Conservation (phyloP, 2,797 vertebrate species). For the Scomberomorus guttatus region DNA sequence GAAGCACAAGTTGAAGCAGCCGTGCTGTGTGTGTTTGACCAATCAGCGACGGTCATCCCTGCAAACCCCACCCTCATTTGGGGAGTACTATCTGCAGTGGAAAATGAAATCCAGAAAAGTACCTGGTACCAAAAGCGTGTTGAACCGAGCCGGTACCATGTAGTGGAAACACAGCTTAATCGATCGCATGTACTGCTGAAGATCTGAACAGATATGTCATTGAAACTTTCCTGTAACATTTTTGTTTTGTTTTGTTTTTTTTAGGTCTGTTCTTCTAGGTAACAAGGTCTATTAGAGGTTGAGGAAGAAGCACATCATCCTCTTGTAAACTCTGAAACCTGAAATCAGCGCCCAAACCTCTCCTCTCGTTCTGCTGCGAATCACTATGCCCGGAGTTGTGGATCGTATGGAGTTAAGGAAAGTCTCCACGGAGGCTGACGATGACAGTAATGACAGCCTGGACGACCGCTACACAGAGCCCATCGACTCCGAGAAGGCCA, state of each 20-base stretch:
- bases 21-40: too few species aligned
- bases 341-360: background rate
- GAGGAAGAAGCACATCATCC: slow-evolving; percentile 1
- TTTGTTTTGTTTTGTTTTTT: background rate
- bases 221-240: background rate
- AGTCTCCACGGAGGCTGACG: slow-evolving; percentile 90
- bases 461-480: slow-evolving; percentile 86
- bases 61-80: too few species aligned
- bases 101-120: too few species aligned
- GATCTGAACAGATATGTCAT: background rate
- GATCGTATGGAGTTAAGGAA: slow-evolving; percentile 94
- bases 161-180: too few species aligned
- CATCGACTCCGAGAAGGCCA: slow-evolving; percentile 88
- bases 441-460: slow-evolving; percentile 91
- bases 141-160: too few species aligned
- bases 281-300: background rate
- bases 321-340: slow-evolving; percentile 13
- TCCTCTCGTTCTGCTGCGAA: slow-evolving; percentile 2
- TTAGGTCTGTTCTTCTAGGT: slow-evolving; percentile 8
- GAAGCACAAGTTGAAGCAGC: too few species aligned
- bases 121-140: too few species aligned
- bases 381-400: slow-evolving; percentile 82
- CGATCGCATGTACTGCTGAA: background rate
- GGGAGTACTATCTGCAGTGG: too few species aligned
- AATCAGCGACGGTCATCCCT: too few species aligned